Conservation (phyloP, 2,888 invertebrate genomes). For the Argyresthia albistria region DNA sequence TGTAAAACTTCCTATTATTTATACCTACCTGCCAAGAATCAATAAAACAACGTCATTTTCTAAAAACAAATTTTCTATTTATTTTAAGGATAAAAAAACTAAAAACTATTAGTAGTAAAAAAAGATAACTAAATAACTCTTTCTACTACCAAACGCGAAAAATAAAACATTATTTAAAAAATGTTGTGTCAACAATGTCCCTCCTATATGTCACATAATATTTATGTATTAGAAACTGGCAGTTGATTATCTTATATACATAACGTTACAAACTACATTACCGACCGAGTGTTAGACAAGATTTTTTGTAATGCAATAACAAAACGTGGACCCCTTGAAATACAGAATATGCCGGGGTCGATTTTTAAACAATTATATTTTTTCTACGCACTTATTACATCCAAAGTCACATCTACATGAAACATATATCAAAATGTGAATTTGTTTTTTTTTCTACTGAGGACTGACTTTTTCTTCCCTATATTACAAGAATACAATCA, state of each 20-base stretch:
- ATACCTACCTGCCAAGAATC: too few relatives aligned
- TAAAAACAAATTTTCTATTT: slow-evolving; percentile 17
- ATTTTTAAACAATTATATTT: slow-evolving; percentile 4
- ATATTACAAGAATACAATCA: slow-evolving; percentile 6
- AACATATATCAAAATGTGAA: slow-evolving; percentile 61
- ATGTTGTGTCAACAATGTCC: slow-evolving; percentile 28
- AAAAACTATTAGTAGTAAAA: slow-evolving; percentile 50
- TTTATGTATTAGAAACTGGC: slow-evolving; percentile 1
- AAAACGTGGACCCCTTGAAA: background rate
- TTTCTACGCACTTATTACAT: slow-evolving; percentile 13
- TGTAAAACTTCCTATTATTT: too few relatives aligned
- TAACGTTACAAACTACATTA: background rate
- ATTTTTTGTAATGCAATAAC: background rate
- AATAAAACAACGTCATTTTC: slow-evolving; percentile 11
- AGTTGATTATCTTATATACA: slow-evolving; percentile 6
- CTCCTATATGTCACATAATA: background rate
- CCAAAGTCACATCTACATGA: slow-evolving; percentile 54
- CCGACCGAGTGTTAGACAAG: background rate
- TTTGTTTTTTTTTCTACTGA: slow-evolving; percentile 25
- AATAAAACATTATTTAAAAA: slow-evolving; percentile 30
- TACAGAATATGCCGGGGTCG: background rate
- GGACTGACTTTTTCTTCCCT: slow-evolving; percentile 39
- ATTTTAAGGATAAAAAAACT: slow-evolving; percentile 57
- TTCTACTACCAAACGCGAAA: slow-evolving; percentile 28
- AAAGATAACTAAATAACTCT: slow-evolving; percentile 22